Evolutionary conservation across 1,140 invertebrate species (phyloP).

Genomic region (Diachasmimorpha longicaudata): DNA sequence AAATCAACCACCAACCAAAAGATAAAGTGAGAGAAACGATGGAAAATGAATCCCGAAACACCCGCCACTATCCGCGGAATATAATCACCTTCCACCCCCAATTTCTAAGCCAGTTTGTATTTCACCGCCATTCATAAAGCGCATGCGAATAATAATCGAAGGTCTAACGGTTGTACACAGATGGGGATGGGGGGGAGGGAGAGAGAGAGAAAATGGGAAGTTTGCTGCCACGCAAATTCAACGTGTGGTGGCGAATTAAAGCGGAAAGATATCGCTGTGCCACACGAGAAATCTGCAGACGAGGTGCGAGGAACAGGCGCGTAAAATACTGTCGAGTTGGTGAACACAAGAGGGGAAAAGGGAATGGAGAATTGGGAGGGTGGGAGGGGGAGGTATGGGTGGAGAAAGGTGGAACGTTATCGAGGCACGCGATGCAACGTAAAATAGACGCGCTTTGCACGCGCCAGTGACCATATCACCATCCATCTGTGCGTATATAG

Average conservation of each 20-base stretch:
- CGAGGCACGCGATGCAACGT: conserved; percentile 57
- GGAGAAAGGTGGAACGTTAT: conserved; percentile 51
- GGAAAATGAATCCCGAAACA: conserved; percentile 4
- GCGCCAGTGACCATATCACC: conserved; percentile 22
- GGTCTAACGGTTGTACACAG: not conserved
- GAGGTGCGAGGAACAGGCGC: conserved; percentile 6
- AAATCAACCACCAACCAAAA: not conserved
- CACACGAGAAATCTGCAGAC: conserved; percentile 1
- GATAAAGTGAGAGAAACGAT: not conserved
- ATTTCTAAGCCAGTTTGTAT: conserved; percentile 20
- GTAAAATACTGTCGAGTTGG: conserved; percentile 3
- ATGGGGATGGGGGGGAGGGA: not conserved
- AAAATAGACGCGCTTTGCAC: conserved; percentile 40
- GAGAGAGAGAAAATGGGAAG: not conserved
- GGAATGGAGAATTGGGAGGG: conserved; percentile 12
- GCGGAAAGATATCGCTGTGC: conserved; percentile 21
- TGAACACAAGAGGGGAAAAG: not conserved
- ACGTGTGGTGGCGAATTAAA: conserved; percentile 26
- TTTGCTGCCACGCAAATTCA: conserved; percentile 25
- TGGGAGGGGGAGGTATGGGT: conserved; percentile 38
- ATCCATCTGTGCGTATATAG: conserved; percentile 6
- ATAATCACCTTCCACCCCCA: conserved; percentile 12
- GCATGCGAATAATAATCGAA: conserved; percentile 25
- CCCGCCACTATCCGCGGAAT: not conserved
- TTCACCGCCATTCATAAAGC: conserved; percentile 20